These are phyloP conservation scores for Brachionus angularis DNA, from an alignment of 1,140 invertebrate species.

Conservation along the genomic window DNA sequence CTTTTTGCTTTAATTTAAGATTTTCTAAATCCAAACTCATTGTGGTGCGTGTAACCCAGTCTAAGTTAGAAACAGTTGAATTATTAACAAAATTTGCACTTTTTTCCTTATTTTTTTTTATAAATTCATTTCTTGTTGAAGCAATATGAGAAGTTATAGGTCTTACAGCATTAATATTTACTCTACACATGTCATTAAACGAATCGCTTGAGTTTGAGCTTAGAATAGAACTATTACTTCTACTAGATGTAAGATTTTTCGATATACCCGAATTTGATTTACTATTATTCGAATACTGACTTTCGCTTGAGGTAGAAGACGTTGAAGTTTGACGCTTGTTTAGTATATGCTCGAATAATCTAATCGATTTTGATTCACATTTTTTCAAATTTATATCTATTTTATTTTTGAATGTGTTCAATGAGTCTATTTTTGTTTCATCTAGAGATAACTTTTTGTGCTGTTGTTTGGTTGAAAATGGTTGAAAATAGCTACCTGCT, in stretches of 20 bases:
- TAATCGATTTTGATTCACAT: too few species aligned
- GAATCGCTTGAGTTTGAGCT: conserved; percentile 15
- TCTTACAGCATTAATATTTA: not conserved
- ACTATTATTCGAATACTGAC: not conserved
- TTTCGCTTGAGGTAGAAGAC: conserved; percentile 9
- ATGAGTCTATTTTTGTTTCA: too few species aligned
- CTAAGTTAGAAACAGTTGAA: conserved; percentile 13
- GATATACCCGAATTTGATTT: not conserved
- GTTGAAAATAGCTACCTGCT: too few species aligned
- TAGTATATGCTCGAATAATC: conserved; percentile 12
- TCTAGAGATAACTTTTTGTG: too few species aligned
- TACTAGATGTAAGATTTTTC: not conserved
- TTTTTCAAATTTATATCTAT: too few species aligned
- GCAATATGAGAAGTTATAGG: conserved; percentile 4
- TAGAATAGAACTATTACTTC: not conserved
- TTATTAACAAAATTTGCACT: not conserved
- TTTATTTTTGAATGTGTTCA: too few species aligned
- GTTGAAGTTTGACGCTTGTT: not conserved
- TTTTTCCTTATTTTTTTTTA: not conserved
- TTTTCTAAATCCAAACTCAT: conserved; percentile 12
- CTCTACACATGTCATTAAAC: not conserved
- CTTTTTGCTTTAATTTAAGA: not conserved
- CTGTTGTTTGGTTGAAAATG: too few species aligned
- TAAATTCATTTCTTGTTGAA: not conserved
- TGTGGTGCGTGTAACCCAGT: not conserved